phyloP scores from a whole-genome alignment of 1,140 invertebrate species.

The Asobara japonica region DNA sequence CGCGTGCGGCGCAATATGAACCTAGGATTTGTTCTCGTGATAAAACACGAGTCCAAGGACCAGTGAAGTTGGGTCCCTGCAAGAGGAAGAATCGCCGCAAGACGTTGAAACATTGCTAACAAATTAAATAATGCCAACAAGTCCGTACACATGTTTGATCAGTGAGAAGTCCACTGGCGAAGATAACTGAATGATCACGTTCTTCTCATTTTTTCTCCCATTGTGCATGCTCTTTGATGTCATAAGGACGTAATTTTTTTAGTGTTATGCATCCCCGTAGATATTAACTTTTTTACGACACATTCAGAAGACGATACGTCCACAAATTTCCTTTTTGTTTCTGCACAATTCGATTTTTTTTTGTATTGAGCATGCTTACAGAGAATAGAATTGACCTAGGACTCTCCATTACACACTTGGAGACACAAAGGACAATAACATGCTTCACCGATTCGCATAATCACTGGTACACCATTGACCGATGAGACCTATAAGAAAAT shows the following conservation, averaged over 20 bases:
- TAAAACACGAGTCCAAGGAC: neutral
- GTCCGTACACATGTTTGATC: too few species aligned
- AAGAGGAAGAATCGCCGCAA: too few species aligned
- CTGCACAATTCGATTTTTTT: neutral
- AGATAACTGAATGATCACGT: too few species aligned
- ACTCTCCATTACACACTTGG: neutral
- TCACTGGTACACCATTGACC: neutral
- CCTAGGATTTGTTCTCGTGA: neutral
- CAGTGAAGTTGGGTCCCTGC: too few species aligned
- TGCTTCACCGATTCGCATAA: slow-evolving; percentile 27
- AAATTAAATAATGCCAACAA: too few species aligned
- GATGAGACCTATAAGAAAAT: slow-evolving; percentile 2
- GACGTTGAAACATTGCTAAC: too few species aligned
- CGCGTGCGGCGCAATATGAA: neutral
- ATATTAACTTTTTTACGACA: neutral
- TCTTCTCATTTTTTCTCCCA: too few species aligned
- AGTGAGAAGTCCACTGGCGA: too few species aligned
- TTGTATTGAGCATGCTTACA: neutral
- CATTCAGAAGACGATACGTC: neutral
- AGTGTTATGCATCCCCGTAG: neutral
- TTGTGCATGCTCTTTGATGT: too few species aligned
- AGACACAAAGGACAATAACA: slow-evolving; percentile 37
- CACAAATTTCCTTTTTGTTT: neutral
- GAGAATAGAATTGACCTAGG: slow-evolving; percentile 25
- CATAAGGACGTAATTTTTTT: too few species aligned